Base-by-base conservation (phyloP, 2,797 vertebrate genomes). In the Sebastes itinus region DNA sequence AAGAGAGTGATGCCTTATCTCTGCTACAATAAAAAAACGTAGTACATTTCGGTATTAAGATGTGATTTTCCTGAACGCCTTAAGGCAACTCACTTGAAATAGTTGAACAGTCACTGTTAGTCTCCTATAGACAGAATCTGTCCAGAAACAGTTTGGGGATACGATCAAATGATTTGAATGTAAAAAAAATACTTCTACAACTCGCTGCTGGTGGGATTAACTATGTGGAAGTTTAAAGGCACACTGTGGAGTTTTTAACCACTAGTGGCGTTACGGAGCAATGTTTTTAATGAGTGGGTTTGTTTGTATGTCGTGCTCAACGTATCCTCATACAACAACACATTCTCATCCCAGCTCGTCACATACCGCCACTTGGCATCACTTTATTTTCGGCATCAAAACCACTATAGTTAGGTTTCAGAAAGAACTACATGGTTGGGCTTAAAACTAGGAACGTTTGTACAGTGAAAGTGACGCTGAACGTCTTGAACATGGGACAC, bases 1-100 rank as follows among this genome's bases (percentile, higher is more conserved):
- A 69, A 77, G 80, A 88, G 83, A 87, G 88, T 84, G 87, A 92
- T 91, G 91, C 89, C 91, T 92, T 89, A 90, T 86, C 77, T 89
- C 70, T 77, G 65, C 75, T 81, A 66, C 68, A 82, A 69, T 78
- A 69, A 78, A 87, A 81, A 81, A 75, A 75, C 30, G 10, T 66
- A 22, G 66, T 81, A 70, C n/a, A 72, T 81, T 80, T 76, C 30
- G 80, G 33, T 62, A 9, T 87, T 78, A 80, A 72, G 68, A 60
- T 65, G 65, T 71, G 64, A 72, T 80, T 85, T 84, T 80, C 65
- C 72, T 77, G 60, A 61, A 77, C 46, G 85, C 81, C 86, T 83
- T 85, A 82, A 86, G 84, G 86, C 77, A 85, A 61, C 30, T 80
- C 76, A 79, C 72, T 83, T 80, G 72, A 86, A 82, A 64, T 65